These are phyloP conservation scores for Psittacula derbiana DNA, from an alignment of 2,797 vertebrate genomes.

Conservation along the genomic window DNA sequence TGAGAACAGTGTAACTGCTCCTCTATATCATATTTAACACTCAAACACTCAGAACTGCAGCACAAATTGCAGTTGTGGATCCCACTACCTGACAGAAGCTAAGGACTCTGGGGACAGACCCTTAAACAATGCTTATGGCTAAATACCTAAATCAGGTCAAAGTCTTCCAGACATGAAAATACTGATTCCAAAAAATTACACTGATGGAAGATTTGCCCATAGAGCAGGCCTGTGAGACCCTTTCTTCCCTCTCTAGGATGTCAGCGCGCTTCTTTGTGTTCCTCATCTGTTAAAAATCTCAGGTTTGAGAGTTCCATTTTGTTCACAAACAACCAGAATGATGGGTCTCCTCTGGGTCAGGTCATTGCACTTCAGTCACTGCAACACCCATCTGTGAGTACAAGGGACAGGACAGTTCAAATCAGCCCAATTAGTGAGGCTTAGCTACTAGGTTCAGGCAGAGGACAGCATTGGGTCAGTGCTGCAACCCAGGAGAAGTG, in stretches of 20 bases:
- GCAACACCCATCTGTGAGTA: fast-evolving
- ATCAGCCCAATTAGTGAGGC: fast-evolving
- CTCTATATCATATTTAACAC: not conserved
- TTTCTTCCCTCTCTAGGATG: not conserved
- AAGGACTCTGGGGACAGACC: not conserved
- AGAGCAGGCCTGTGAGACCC: not conserved
- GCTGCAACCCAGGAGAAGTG: not conserved
- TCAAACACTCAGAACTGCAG: not conserved
- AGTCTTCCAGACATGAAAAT: not conserved
- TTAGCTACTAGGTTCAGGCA: not conserved
- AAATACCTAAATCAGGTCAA: not conserved
- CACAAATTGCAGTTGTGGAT: not conserved
- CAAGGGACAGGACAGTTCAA: not conserved
- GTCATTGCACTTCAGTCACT: not conserved
- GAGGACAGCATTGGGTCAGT: not conserved
- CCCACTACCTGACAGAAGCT: not conserved
- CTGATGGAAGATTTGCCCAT: not conserved
- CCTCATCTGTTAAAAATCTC: not conserved
- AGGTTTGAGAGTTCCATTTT: fast-evolving
- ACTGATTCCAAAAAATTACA: fast-evolving
- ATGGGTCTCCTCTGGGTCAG: not conserved
- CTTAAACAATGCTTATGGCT: fast-evolving
- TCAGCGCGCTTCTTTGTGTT: not conserved
- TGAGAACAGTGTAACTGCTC: not conserved
- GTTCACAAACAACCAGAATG: not conserved